These are phyloP conservation scores for Pituophis catenifer DNA, from an alignment of 2,113 vertebrate species.

Conservation along the genomic window DNA sequence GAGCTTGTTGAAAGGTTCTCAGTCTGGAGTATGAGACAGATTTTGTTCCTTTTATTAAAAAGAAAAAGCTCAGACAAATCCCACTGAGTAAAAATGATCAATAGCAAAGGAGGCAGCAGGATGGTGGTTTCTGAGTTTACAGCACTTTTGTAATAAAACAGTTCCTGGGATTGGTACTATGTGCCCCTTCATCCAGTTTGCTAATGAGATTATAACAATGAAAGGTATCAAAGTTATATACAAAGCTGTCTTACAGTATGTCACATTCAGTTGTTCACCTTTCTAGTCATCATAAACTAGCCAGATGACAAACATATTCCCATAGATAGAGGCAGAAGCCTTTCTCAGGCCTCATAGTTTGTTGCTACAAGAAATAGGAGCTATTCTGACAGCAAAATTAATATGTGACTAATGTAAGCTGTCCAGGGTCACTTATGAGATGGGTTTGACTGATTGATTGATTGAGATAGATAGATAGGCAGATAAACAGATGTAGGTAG, in stretches of 20 bases:
- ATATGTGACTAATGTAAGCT: neutral
- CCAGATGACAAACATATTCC: neutral
- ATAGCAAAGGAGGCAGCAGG: neutral
- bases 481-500: neutral
- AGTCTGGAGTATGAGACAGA: neutral
- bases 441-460: neutral
- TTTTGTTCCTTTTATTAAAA: neutral
- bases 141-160: neutral
- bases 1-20: neutral
- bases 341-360: neutral
- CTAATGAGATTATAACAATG: neutral
- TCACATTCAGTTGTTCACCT: neutral
- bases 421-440: neutral
- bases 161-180: neutral
- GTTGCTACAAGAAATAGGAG: neutral
- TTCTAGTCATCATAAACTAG: neutral
- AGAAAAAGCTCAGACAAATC: neutral
- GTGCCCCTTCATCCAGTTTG: neutral
- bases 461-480: neutral
- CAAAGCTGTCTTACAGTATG: neutral
- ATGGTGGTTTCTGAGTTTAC: neutral
- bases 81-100: rapidly evolving
- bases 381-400: neutral
- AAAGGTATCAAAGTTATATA: neutral
- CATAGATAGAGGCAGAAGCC: neutral